These are phyloP conservation scores for Andrena trimmerana DNA, from an alignment of 2,888 invertebrate genomes.

Conservation along the genomic window DNA sequence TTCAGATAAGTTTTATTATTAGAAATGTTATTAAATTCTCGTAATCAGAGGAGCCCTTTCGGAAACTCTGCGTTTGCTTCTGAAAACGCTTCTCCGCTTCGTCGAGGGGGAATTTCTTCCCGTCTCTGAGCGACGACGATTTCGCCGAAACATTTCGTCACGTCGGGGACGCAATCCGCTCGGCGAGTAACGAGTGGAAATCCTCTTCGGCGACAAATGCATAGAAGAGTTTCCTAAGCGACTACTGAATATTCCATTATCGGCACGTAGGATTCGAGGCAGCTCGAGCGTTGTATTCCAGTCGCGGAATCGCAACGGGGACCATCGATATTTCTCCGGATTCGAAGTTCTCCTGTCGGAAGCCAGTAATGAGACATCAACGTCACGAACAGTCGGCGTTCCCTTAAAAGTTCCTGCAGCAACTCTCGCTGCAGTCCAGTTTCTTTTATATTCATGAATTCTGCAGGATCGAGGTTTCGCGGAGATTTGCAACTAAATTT, in stretches of 20 bases:
- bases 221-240: conserved; percentile 34
- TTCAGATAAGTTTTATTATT: no score
- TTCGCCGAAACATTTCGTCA: conserved; percentile 2
- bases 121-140: background rate
- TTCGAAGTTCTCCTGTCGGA: background rate
- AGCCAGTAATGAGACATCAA: conserved; percentile 63
- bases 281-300: background rate
- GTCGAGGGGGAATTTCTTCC: background rate
- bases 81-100: background rate
- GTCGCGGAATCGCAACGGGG: background rate
- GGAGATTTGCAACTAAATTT: conserved; percentile 32
- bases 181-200: conserved; percentile 27
- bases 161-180: background rate
- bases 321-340: conserved; percentile 36
- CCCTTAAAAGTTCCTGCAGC: conserved; percentile 42
- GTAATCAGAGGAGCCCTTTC: no score
- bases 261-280: conserved; percentile 9
- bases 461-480: background rate
- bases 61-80: background rate
- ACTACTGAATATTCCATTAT: conserved; percentile 48
- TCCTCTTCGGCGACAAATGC: background rate
- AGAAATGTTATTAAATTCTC: no score
- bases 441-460: conserved; percentile 1
- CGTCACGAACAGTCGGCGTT: conserved; percentile 56
- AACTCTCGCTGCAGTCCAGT: background rate